Percentiles rank a stretch among this genome's conserved stretches.
Conservation (phyloP, 1,140 invertebrate genomes). For the Lepidurus packardi region DNA sequence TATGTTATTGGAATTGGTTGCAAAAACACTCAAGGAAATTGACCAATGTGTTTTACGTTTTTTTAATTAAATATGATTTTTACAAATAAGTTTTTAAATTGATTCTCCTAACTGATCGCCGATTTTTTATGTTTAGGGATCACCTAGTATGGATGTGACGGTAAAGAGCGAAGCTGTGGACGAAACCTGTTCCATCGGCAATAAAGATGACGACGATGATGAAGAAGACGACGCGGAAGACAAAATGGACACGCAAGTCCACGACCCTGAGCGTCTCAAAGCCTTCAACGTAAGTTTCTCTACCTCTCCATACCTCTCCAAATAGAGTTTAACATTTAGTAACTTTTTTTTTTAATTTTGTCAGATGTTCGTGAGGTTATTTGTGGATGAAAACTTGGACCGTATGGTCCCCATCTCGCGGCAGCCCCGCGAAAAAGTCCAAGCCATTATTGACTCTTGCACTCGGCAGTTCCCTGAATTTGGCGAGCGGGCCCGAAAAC, state of each 20-base stretch:
- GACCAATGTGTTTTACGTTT: no score
- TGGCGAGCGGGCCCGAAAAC: conserved; percentile 83
- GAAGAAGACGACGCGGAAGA: conserved; percentile 84
- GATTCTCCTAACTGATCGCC: background rate
- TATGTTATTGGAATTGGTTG: no score
- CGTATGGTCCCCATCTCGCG: conserved; percentile 94
- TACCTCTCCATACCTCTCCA: conserved; percentile 28
- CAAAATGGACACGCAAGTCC: conserved; percentile 74
- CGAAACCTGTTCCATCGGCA: conserved; percentile 25
- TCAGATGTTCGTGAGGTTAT: conserved; percentile 95
- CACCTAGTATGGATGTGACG: conserved; percentile 1
- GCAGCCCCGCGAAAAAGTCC: conserved; percentile 95
- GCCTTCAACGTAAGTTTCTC: conserved; percentile 83
- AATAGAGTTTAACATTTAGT: conserved; percentile 11
- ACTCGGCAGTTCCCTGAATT: conserved; percentile 95
- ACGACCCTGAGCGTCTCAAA: conserved; percentile 91
- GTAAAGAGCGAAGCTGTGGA: conserved; percentile 8
- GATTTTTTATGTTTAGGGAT: background rate
- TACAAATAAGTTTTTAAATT: background rate
- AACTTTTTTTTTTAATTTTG: conserved; percentile 40
- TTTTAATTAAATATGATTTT: no score
- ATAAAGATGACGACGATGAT: conserved; percentile 70
- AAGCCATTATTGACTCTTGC: conserved; percentile 95
- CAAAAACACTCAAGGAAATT: no score
- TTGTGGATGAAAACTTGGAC: conserved; percentile 94